Percentiles rank a stretch among this genome's conserved stretches.
These are phyloP conservation scores for Salvelinus sp. DNA, from an alignment of 2,113 vertebrate species.

Conservation along the genomic window DNA sequence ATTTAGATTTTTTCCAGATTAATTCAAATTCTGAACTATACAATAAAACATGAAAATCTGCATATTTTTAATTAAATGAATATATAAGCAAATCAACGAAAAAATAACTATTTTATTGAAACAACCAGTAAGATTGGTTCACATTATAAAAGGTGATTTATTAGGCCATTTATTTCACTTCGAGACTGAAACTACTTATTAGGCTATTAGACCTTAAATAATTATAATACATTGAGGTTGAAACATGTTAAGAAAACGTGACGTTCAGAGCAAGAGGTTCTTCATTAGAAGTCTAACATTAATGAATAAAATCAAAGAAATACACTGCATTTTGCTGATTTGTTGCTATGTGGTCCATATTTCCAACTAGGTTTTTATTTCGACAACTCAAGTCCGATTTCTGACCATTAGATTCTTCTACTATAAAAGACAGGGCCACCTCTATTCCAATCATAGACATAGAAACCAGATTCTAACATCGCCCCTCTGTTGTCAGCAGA, in stretches of 20 bases:
- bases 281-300: not conserved
- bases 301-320: not conserved
- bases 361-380: not conserved
- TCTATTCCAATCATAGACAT: not conserved
- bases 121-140: too few relatives aligned
- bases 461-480: too few relatives aligned
- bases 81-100: not conserved
- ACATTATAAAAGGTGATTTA: too few relatives aligned
- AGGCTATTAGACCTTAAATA: too few relatives aligned
- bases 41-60: too few relatives aligned
- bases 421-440: not conserved
- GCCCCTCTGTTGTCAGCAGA: not conserved
- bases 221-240: not conserved
- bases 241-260: not conserved
- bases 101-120: not conserved
- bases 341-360: not conserved
- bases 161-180: too few relatives aligned
- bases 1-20: not conserved
- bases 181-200: too few relatives aligned
- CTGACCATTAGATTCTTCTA: not conserved
- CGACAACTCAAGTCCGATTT: not conserved
- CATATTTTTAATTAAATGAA: not conserved
- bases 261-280: not conserved
- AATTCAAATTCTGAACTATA: too few relatives aligned
- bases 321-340: too few relatives aligned